Evolutionary conservation across 37 sponge, comb jelly and placozoan species (phyloP).

Genomic region (Agelas oroides): DNA sequence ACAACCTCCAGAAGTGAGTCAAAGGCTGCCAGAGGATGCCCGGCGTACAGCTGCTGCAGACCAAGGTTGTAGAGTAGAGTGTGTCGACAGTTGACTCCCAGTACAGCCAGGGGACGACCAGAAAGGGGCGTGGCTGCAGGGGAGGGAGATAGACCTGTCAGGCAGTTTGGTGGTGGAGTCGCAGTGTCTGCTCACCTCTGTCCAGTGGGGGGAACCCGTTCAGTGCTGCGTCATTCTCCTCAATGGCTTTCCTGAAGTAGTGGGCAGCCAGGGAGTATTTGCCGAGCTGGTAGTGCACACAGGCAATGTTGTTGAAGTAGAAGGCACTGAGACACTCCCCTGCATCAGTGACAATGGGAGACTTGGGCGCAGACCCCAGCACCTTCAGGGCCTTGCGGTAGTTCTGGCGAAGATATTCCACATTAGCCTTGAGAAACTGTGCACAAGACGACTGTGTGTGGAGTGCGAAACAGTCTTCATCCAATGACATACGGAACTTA

Average conservation of each 20-base stretch:
- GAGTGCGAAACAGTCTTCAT: neutral
- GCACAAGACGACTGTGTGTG: constrained; percentile 72
- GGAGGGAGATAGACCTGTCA: neutral
- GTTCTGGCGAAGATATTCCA: constrained; percentile 83
- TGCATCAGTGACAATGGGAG: constrained; percentile 76
- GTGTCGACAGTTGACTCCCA: constrained; percentile 90
- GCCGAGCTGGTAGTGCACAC: constrained; percentile 88
- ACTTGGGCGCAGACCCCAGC: constrained; percentile 82
- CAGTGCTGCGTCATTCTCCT: constrained; percentile 93
- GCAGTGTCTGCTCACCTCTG: constrained; percentile 45
- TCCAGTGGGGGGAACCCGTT: constrained; percentile 87
- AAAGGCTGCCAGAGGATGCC: constrained; percentile 87
- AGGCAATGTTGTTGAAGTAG: constrained; percentile 96
- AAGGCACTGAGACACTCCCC: constrained; percentile 92
- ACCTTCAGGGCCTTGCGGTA: constrained; percentile 83
- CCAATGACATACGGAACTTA: neutral
- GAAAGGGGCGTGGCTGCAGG: constrained; percentile 79
- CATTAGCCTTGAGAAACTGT: constrained; percentile 87
- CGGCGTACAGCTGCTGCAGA: constrained; percentile 90
- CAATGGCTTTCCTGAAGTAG: constrained; percentile 92
- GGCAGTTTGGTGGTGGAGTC: neutral
- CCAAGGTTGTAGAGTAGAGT: constrained; percentile 94
- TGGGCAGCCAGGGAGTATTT: constrained; percentile 86
- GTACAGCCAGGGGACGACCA: constrained; percentile 83
- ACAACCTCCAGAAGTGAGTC: constrained; percentile 91